phyloP scores from a whole-genome alignment of 2,888 invertebrate genomes.

The Conus canariensis region DNA sequence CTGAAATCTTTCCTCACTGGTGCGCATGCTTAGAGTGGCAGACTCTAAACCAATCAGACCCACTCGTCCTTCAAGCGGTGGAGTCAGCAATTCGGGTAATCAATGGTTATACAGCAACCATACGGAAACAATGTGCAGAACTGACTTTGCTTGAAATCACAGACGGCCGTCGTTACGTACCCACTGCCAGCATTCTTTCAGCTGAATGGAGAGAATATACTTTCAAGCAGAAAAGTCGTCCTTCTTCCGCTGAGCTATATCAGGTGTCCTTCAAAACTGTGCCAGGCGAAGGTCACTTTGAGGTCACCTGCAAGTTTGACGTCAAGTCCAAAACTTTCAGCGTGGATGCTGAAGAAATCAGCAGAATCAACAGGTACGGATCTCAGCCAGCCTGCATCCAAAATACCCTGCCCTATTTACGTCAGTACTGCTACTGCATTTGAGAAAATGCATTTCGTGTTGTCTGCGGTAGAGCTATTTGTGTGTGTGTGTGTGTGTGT shows the following conservation, averaged over 20 bases:
- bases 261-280: slow-evolving; percentile 88
- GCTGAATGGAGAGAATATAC: not conserved
- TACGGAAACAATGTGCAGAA: slow-evolving; percentile 74
- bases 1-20: slow-evolving; percentile 96
- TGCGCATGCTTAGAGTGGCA: slow-evolving; percentile 95
- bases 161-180: slow-evolving; percentile 85
- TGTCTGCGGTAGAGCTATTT: not conserved
- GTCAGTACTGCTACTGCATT: slow-evolving; percentile 88
- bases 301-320: slow-evolving; percentile 87
- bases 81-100: slow-evolving; percentile 72
- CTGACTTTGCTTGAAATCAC: slow-evolving; percentile 82
- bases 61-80: slow-evolving; percentile 82
- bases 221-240: not conserved
- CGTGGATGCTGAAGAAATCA: slow-evolving; percentile 86
- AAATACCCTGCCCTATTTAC: slow-evolving; percentile 82
- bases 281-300: slow-evolving; percentile 90
- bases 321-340: slow-evolving; percentile 82
- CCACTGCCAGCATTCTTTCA: not conserved
- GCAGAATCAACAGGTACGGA: slow-evolving; percentile 91
- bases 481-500: not conserved
- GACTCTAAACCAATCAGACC: slow-evolving; percentile 81
- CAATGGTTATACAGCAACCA: slow-evolving; percentile 83
- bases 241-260: slow-evolving; percentile 81
- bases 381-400: slow-evolving; percentile 90
- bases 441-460: not conserved